These are phyloP conservation scores for Pachyramphus minor DNA, from an alignment of 2,113 vertebrate genomes.

Conservation along the genomic window DNA sequence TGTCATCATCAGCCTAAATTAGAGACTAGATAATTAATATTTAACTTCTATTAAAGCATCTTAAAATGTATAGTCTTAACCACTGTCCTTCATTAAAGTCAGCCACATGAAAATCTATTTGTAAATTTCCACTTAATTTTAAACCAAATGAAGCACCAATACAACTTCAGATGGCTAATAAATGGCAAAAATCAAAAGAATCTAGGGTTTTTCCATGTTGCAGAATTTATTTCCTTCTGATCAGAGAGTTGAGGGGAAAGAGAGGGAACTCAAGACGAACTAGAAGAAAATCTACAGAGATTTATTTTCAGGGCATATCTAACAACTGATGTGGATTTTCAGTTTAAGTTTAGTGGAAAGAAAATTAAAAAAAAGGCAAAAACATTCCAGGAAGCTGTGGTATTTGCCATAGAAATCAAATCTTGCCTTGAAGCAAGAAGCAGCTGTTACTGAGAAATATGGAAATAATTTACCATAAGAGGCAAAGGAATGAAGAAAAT, in stretches of 20 bases:
- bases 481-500: not conserved
- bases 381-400: not conserved
- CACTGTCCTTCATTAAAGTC: not conserved
- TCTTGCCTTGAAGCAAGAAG: not conserved
- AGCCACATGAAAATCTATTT: not conserved
- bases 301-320: not conserved
- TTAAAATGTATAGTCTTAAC: not conserved
- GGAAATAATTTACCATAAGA: slow-evolving; percentile 3
- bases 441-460: not conserved
- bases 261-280: not conserved
- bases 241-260: not conserved
- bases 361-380: not conserved
- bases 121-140: not conserved
- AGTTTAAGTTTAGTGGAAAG: not conserved
- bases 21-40: slow-evolving; percentile 27
- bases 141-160: not conserved
- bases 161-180: not conserved
- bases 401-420: slow-evolving; percentile 1
- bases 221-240: not conserved
- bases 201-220: not conserved
- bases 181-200: not conserved
- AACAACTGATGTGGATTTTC: not conserved
- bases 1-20: slow-evolving; percentile 1
- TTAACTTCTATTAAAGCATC: slow-evolving; percentile 24
- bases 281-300: not conserved